Base-by-base conservation (phyloP, 2,113 vertebrate species). In the Festucalex cinctus region DNA sequence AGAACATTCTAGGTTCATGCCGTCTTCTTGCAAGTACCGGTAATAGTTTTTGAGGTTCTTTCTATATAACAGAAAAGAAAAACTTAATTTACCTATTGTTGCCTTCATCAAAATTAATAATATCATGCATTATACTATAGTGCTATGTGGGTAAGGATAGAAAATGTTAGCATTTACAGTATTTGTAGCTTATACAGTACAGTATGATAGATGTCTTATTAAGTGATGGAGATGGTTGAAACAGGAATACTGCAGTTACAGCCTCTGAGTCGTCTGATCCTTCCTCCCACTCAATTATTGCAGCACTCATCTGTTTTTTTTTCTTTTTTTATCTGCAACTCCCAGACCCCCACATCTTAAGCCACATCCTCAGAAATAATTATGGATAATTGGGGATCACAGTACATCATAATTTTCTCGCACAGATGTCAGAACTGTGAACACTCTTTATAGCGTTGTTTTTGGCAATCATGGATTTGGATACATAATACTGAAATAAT, bases 251-350 rank as follows among this genome's bases (percentile, higher is more conserved):
- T 75, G 48, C 72, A 68, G 61, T 78, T 60, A 36, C 65, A 70
- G 56, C 59, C 65, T 61, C 57, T 63, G 57, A 77, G 68, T 65
- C 63, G 51, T 79, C 71, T 84, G 76, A 83, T 84, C 78, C 73
- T 74, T 39, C 58, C 58, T 61, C 81, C 84, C 48, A 66, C 81
- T 77, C 66, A 63, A 63, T 89, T 76, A 84, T 80, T 71, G 73
- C 70, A 63, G 66, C 12, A 19, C 68, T 85, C 24, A 62, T 77
- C 51, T 81, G 70, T 70, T 44, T 63, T 60, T 59, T 70, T 65
- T 6, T 14, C 16, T 17, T 6, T 46, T 56, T 70, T 69, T 54
- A 71, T 80, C 71, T 75, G 57, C 73, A 72, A 54, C 28, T 62
- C 46, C 39, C 56, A 56, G 35, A 62, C 36, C 37, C 49, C 28